Percentiles rank a stretch among this genome's conserved stretches.
Evolutionary conservation across 2,888 invertebrate genomes (phyloP).

Genomic region (Diaprepes abbreviatus): DNA sequence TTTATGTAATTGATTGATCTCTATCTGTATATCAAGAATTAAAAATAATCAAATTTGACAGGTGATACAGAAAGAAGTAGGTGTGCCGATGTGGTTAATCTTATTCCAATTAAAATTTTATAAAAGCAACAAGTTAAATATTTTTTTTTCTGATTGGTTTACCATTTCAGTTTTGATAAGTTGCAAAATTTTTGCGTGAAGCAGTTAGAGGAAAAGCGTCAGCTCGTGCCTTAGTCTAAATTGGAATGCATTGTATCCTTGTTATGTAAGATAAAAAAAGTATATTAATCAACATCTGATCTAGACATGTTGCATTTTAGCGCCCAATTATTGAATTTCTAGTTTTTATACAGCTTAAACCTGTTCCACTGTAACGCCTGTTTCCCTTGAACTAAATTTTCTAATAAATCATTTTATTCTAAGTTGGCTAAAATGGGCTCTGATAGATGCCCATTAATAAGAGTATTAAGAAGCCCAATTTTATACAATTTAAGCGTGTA

Average conservation of each 20-base stretch:
- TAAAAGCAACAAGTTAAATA: slow-evolving; percentile 3
- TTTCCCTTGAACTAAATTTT: slow-evolving; percentile 18
- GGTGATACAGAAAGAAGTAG: slow-evolving; percentile 13
- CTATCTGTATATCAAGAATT: slow-evolving; percentile 15
- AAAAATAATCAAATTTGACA: slow-evolving; percentile 21
- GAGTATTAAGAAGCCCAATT: not conserved
- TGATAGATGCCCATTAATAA: not conserved
- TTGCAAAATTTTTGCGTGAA: slow-evolving; percentile 1
- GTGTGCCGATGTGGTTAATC: slow-evolving; percentile 12
- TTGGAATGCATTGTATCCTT: not conserved
- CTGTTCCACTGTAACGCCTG: not conserved
- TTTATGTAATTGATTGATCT: slow-evolving; percentile 21
- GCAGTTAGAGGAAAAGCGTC: not conserved
- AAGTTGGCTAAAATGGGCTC: not conserved
- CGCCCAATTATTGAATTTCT: slow-evolving; percentile 7
- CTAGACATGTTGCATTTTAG: not conserved
- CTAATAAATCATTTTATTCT: not conserved
- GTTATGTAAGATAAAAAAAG: not conserved
- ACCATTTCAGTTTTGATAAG: not conserved
- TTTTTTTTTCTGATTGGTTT: slow-evolving; percentile 8
- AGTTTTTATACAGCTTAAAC: not conserved
- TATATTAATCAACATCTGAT: not conserved
- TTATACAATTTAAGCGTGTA: not conserved
- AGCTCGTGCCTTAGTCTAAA: not conserved
- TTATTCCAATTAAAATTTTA: slow-evolving; percentile 23